Evolutionary conservation across 2,797 vertebrate genomes (phyloP).

Genomic region (Urophycis tenuis): DNA sequence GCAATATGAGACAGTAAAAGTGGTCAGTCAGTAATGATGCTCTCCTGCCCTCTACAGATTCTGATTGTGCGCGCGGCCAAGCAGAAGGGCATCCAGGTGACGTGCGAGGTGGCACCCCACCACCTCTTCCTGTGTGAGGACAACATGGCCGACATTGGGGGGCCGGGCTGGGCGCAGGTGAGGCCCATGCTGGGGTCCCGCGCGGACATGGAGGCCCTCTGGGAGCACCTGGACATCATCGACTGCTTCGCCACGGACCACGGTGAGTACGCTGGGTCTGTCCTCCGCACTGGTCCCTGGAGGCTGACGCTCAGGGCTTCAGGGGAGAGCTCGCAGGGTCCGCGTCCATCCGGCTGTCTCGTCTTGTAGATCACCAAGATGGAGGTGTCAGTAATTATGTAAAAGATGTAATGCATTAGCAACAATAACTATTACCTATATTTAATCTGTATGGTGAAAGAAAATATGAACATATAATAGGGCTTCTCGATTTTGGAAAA

Average conservation of each 20-base stretch:
- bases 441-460: no score
- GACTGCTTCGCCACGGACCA: constrained; percentile 98
- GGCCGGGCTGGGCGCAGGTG: constrained; percentile 76
- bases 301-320: no score
- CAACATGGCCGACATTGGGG: constrained; percentile 75
- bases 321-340: no score
- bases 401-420: no score
- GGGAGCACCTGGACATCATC: constrained; percentile 91
- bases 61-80: constrained; percentile 89
- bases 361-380: no score
- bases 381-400: no score
- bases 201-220: constrained; percentile 85
- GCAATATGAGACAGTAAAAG: no score
- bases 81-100: constrained; percentile 87
- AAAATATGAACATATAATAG: no score
- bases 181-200: constrained; percentile 78
- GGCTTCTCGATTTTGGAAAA: no score
- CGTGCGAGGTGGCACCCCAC: constrained; percentile 92
- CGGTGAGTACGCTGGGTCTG: constrained; percentile 62
- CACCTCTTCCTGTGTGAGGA: constrained; percentile 90
- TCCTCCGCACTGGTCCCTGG: background rate
- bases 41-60: constrained; percentile 68
- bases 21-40: background rate
- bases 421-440: no score
- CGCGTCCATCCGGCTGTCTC: no score